Base-by-base conservation (phyloP, 2,888 invertebrate genomes). In the Amblyjoppa proteus region DNA sequence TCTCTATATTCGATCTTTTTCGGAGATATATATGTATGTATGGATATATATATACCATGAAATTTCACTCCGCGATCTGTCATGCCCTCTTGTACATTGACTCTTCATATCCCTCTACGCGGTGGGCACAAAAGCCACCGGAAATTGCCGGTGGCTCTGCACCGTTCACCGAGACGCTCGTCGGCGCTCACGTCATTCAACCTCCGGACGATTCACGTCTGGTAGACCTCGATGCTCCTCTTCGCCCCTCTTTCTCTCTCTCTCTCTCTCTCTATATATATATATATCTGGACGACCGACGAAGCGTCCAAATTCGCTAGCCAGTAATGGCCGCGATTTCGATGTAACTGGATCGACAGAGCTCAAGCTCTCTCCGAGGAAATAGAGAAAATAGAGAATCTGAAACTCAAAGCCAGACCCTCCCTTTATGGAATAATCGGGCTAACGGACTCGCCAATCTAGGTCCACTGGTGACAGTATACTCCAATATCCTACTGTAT, bases 141-240 rank as follows among this genome's bases (percentile, higher is more conserved):
- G 91, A 92, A 91, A 92, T 92, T 92, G 91, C 91, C 89, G 88
- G 89, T 88, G 89, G 91, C 89, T 91, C 90, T 89, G 89, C 31
- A 28, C 89, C 88, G 88, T 69, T 77, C 66, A 68, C 61, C 61
- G 66, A 70, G 80, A 66, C 73, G 45, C 68, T 73, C 81, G 76
- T 71, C 53, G 69, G 41, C 51, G 53, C 34, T 31, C 71, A 53
- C 70, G 69, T 49, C 51, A 4, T 38, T 71, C 71, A 73, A 81
- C 41, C 71, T 73, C 45, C 53, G 51, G 38, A 73, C 68, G 64
- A 28, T 28, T 61, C 64, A 66, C 56, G 61, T 75, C 64, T 38
- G 71, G 77, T 53, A 53, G 75, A 51, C 66, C 78, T 58, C 53
- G 85, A 84, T 79, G 82, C 81, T 76, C 87, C 86, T 83, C 86